These are phyloP conservation scores for Chloropsis cyanopogon DNA, from an alignment of 2,113 vertebrate species.

Conservation along the genomic window DNA sequence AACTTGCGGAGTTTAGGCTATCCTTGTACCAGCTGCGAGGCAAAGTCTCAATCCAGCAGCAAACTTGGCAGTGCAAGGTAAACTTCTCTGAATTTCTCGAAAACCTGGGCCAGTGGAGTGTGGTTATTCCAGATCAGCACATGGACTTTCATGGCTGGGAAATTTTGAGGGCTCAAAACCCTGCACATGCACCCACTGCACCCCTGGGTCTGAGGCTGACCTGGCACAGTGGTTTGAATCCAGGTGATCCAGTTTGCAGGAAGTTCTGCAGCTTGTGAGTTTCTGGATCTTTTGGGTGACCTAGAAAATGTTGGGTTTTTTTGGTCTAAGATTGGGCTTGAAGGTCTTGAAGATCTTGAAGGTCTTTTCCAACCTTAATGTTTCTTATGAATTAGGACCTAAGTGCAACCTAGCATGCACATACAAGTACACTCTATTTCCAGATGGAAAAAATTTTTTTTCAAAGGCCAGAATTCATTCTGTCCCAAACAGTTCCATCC, in stretches of 20 bases:
- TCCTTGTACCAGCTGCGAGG: not conserved
- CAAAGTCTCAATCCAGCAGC: not conserved
- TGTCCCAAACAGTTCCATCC: not conserved
- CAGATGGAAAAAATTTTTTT: not conserved
- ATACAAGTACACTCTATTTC: not conserved
- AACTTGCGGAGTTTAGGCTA: not conserved
- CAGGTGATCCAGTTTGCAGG: not conserved
- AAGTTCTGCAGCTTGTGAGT: not conserved
- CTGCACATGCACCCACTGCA: not conserved
- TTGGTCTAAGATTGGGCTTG: not conserved
- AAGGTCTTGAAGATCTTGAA: not conserved
- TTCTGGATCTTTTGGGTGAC: not conserved
- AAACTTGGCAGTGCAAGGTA: not conserved
- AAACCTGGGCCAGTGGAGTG: not conserved
- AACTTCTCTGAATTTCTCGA: not conserved
- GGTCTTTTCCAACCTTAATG: not conserved
- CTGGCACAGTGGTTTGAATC: not conserved
- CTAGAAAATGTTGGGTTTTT: not conserved
- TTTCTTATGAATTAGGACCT: not conserved
- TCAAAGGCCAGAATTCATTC: not conserved
- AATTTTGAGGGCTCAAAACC: not conserved
- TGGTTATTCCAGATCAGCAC: not conserved
- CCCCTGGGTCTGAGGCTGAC: not conserved
- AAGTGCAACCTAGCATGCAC: not conserved
- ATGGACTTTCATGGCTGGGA: not conserved